Base-by-base conservation (phyloP, 2,888 invertebrate genomes). In the Beris chalybata region DNA sequence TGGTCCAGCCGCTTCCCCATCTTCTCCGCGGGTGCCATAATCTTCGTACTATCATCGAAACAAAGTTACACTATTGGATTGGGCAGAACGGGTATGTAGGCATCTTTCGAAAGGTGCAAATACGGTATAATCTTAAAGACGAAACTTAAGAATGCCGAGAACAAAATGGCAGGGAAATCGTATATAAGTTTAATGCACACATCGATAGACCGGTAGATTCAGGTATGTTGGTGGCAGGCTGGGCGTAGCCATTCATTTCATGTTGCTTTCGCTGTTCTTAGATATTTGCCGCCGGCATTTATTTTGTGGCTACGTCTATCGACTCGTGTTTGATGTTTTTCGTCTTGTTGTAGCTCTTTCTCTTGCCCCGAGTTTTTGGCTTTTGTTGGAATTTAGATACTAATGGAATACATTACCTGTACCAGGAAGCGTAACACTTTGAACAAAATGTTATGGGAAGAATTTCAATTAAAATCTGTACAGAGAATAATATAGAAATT, bases 401-500 rank as follows among this genome's bases (percentile, higher is more conserved):
- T 50, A 52, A 50, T 61, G 50, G 61, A 50, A 61, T 32, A 22
- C 50, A 50, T 59, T 59, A 48, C 50, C 32, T 22, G 38, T 61
- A 61, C 52, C 38, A 61, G 61, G 61, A 61, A 61, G 38, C 52
- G 50, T 50, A 32, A 12, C 30, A 48, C n/a, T 47, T 29, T 47
- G 31, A 48, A 15, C 12, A 56, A n/a, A n/a, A 38, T 56, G 55
- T 45, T 58, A 61, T 61, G 61, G 61, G 61, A 61, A 61, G 61
- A 61, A 61, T 61, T 61, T 50, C 61, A 61, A 50, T 61, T 52
- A 61, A 61, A 50, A 61, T 61, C 52, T 61, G 50, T 48, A 52
- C 47, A 32, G 13, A 61, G 61, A 38, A 61, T 61, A 61, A 61
- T 50, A 61, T 38, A 38, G 9, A 22, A 38, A 38, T 38, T 38